phyloP scores from a whole-genome alignment of 2,797 vertebrate genomes.

The Darevskia nairensis region DNA sequence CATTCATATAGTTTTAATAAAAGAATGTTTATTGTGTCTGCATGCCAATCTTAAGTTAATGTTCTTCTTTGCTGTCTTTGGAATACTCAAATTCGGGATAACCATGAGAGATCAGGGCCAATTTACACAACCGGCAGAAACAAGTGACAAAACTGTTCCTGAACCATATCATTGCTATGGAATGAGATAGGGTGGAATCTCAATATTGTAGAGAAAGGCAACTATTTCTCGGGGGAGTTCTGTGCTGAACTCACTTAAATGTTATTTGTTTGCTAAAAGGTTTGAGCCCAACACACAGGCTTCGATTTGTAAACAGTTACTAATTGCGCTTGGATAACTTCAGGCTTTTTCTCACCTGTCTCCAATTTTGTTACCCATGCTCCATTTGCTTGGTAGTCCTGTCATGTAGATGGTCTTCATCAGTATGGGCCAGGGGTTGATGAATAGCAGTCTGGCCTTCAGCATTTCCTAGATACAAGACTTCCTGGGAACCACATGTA shows the following conservation, averaged over 20 bases:
- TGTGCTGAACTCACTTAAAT: background rate
- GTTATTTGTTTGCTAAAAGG: background rate
- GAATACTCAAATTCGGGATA: background rate
- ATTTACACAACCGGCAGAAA: background rate
- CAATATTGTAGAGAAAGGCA: background rate
- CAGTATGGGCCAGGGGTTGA: no score
- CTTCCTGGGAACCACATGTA: background rate
- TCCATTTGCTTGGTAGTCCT: background rate
- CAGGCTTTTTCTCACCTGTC: background rate
- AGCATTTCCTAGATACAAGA: background rate
- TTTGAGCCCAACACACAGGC: background rate
- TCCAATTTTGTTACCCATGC: no score
- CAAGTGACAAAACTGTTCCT: background rate
- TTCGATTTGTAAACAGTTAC: background rate
- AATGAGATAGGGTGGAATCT: background rate
- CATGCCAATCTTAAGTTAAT: background rate
- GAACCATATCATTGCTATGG: background rate
- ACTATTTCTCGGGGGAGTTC: background rate
- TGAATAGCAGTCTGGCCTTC: background rate
- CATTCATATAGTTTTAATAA: background rate
- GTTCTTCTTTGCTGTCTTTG: background rate
- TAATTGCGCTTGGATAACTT: background rate
- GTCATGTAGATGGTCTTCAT: background rate
- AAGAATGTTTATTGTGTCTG: background rate
- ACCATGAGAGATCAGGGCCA: background rate